phyloP scores from a whole-genome alignment of 2,888 invertebrate genomes.

The Pristionchus mayeri region DNA sequence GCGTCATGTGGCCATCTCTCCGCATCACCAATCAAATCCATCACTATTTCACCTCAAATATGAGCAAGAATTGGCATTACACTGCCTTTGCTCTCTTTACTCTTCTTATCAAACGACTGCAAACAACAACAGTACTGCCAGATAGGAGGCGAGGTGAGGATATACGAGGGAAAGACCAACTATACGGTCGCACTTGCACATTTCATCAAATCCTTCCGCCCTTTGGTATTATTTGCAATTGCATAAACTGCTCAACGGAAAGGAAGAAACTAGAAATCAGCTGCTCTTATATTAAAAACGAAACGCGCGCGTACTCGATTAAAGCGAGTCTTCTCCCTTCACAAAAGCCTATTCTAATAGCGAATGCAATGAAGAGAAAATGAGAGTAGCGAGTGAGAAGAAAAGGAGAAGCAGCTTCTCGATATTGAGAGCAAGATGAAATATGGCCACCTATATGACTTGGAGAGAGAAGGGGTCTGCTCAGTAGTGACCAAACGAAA shows the following conservation, averaged over 20 bases:
- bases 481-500: background rate
- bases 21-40: background rate
- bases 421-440: slow-evolving; percentile 27
- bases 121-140: slow-evolving; percentile 33
- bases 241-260: background rate
- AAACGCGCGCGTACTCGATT: slow-evolving; percentile 25
- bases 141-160: background rate
- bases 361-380: background rate
- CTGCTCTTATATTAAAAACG: too few species aligned
- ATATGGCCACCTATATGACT: slow-evolving; percentile 30
- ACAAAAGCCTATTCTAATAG: background rate
- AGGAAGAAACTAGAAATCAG: background rate
- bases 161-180: background rate
- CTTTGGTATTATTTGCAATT: background rate
- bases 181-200: background rate
- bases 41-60: background rate
- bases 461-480: slow-evolving; percentile 16
- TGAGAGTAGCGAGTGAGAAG: background rate
- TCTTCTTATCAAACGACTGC: slow-evolving; percentile 29
- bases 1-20: background rate
- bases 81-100: slow-evolving; percentile 11
- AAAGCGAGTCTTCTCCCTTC: background rate
- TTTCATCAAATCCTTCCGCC: background rate
- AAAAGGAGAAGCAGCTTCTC: slow-evolving; percentile 8
- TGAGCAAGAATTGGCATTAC: background rate